Percentiles rank a stretch among this genome's conserved stretches.
These are phyloP conservation scores for Parambassis ranga DNA, from an alignment of 2,797 vertebrate genomes.

Conservation along the genomic window DNA sequence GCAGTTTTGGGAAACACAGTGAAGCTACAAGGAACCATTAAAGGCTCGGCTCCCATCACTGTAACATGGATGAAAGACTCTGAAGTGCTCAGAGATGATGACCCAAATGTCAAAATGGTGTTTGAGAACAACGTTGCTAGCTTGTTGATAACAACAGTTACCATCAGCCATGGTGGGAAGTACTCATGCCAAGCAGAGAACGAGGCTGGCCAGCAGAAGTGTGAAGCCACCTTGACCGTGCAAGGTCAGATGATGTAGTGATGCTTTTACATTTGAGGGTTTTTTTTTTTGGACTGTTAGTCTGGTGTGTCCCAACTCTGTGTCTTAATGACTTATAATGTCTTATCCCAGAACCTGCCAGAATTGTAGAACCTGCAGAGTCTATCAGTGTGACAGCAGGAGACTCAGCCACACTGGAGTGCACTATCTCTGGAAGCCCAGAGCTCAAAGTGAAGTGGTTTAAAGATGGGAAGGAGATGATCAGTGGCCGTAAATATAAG, in stretches of 20 bases:
- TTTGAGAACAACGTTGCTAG: conserved; percentile 89
- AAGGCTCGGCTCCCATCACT: conserved; percentile 91
- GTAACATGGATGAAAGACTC: conserved; percentile 94
- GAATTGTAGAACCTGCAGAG: conserved; percentile 91
- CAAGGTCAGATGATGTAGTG: conserved; percentile 87
- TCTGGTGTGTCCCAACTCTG: conserved; percentile 1
- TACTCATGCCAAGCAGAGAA: conserved; percentile 95
- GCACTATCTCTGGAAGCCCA: conserved; percentile 91
- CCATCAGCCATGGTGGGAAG: conserved; percentile 87
- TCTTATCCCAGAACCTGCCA: conserved; percentile 90
- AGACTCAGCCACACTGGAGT: conserved; percentile 92
- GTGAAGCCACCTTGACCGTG: conserved; percentile 90
- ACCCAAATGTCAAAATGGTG: conserved; percentile 85
- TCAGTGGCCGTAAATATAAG: conserved; percentile 93
- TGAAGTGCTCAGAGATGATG: conserved; percentile 90
- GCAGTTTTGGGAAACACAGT: conserved; percentile 88
- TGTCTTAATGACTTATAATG: conserved; percentile 28
- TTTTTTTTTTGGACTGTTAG: background rate
- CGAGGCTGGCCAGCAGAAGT: conserved; percentile 92
- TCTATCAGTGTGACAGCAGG: conserved; percentile 95
- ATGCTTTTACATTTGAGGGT: background rate
- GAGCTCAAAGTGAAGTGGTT: conserved; percentile 97
- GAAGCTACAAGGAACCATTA: conserved; percentile 88
- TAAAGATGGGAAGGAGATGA: conserved; percentile 90
- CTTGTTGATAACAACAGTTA: conserved; percentile 85